These are phyloP conservation scores for Periplaneta americana DNA, from an alignment of 1,140 invertebrate genomes.

Conservation along the genomic window DNA sequence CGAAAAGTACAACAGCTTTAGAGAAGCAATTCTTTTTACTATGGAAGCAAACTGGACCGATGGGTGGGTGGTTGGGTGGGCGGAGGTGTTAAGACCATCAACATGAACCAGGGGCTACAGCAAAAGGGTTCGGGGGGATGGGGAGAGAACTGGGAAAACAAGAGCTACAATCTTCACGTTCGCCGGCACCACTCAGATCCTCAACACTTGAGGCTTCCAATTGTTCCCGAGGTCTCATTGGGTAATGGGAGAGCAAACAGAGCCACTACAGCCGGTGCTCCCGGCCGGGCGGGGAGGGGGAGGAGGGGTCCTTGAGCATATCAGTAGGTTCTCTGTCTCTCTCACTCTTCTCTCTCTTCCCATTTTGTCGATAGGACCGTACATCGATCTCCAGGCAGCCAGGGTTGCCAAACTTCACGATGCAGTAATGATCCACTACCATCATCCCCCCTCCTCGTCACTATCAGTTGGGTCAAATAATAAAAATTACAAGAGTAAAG, in stretches of 20 bases:
- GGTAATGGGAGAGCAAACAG: conserved; percentile 14
- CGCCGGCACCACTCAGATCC: neutral
- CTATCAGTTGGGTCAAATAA: no score
- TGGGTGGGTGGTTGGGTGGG: no score
- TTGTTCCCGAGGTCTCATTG: conserved; percentile 14
- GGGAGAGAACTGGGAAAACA: neutral
- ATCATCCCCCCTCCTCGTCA: neutral
- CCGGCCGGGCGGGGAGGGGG: neutral
- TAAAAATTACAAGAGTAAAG: neutral
- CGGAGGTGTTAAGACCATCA: neutral
- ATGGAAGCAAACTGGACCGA: neutral
- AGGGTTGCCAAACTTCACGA: conserved; percentile 9
- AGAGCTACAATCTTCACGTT: neutral
- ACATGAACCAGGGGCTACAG: neutral
- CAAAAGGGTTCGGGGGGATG: neutral
- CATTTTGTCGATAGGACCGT: conserved; percentile 2
- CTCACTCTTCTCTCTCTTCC: neutral
- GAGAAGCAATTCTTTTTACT: neutral
- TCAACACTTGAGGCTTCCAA: conserved; percentile 11
- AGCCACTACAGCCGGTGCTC: neutral
- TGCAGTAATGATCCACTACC: neutral
- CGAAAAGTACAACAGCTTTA: neutral
- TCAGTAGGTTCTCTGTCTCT: neutral
- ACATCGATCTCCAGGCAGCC: conserved; percentile 7
- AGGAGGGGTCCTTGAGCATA: conserved; percentile 1